Evolutionary conservation across 2,888 invertebrate species (phyloP), one percentile per base, ranked within the genome.

Genomic region (Heteromurus nitidus): DNA sequence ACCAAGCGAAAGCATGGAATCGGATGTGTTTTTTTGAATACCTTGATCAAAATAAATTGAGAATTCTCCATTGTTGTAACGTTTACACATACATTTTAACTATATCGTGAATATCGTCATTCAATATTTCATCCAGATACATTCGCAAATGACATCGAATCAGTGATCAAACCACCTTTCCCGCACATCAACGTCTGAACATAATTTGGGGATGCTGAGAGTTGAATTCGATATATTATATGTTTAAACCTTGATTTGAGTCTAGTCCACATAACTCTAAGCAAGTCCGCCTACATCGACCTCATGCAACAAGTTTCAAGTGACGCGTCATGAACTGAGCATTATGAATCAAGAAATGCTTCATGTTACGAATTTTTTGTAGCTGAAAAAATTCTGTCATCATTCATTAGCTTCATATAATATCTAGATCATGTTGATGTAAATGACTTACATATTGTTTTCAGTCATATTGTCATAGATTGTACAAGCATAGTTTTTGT

Each of bases 251-350:
- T 3, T n/a, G n/a, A 47, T 47, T 47, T 5, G 47, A 47, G 47
- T n/a, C 47, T 60, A 77, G 26, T 60, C 68, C 44, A 77, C 31
- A 69, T 77, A 50, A 44, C 22, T 67, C 55, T 20, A 80, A 62
- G 62, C 73, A 30, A 22, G 80, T 80, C 80, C 80, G 80, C 80
- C 80, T 80, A 80, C 80, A 68, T 69, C 58, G 62, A 75, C 65
- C 67, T 53, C 36, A 68, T 68, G 68, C 68, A 28, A 67, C 55
- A 44, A 75, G 53, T 16, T 11, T 7, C 55, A 44, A 75, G 53
- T 16, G 5, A 18, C 2, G 36, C 28, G 5, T 5, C n/a, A 22
- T 7, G 64, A 20, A 36, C n/a, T 64, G 36, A 22, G 13, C 3
- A 22, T 2, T 28, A 58, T 58, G 20, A 58, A 16, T 16, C 47